phyloP scores from a whole-genome alignment of 2,888 invertebrate genomes.

The Melanotus villosus region DNA sequence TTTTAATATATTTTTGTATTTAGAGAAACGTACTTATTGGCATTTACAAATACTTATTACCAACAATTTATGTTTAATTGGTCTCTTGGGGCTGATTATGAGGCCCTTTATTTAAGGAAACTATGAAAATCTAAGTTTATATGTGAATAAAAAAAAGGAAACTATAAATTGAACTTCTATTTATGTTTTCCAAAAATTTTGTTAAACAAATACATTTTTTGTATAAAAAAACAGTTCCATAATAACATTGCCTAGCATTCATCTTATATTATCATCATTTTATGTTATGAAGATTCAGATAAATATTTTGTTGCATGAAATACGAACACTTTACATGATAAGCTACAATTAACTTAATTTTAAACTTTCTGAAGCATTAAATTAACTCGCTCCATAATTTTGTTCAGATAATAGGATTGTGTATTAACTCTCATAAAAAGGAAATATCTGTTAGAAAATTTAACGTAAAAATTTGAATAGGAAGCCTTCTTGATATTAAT shows the following conservation, averaged over 20 bases:
- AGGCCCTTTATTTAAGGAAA: too few species aligned
- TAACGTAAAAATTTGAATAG: not conserved
- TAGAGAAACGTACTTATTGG: too few species aligned
- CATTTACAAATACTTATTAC: too few species aligned
- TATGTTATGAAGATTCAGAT: not conserved
- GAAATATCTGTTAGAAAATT: not conserved
- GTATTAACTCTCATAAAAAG: not conserved
- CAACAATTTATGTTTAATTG: too few species aligned
- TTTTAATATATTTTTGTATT: too few species aligned
- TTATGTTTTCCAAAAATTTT: too few species aligned
- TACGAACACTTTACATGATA: slow-evolving; percentile 12
- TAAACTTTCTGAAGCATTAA: slow-evolving; percentile 3
- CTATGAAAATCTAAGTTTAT: too few species aligned
- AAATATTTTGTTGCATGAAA: slow-evolving; percentile 3
- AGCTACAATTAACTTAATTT: slow-evolving; percentile 8
- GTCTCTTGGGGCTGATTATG: too few species aligned
- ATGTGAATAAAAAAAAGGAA: too few species aligned
- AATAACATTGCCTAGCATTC: not conserved
- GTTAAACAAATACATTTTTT: too few species aligned
- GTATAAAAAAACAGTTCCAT: not conserved
- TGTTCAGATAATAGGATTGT: not conserved
- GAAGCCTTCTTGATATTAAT: not conserved
- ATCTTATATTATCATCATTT: not conserved
- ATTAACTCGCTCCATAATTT: slow-evolving; percentile 2
- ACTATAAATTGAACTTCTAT: too few species aligned